phyloP scores from a whole-genome alignment of 2,888 invertebrate species.

The Melieria picta region DNA sequence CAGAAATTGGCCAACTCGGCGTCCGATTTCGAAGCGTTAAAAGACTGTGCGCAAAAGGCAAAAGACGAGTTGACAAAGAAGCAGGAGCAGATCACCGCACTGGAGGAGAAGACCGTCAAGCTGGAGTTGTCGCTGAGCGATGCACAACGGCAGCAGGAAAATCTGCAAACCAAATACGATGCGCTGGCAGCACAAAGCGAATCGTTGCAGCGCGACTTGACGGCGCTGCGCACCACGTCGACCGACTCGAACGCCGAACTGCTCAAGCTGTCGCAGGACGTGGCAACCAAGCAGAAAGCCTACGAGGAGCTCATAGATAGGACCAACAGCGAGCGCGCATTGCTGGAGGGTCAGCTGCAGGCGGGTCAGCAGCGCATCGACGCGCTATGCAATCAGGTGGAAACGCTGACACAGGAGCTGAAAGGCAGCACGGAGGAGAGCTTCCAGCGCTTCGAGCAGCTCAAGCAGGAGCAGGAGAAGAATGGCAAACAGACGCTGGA shows the following conservation, averaged over 20 bases:
- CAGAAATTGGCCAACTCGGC: slow-evolving; percentile 54
- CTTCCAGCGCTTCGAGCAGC: slow-evolving; percentile 44
- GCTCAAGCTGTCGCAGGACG: slow-evolving; percentile 69
- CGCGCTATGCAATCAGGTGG: slow-evolving; percentile 51
- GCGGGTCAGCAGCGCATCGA: slow-evolving; percentile 52
- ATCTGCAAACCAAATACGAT: slow-evolving; percentile 70
- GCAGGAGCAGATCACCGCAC: slow-evolving; percentile 44
- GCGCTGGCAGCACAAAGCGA: slow-evolving; percentile 71
- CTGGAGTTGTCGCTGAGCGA: slow-evolving; percentile 71
- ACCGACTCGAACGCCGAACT: slow-evolving; percentile 72
- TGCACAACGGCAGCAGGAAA: slow-evolving; percentile 69
- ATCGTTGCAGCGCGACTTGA: slow-evolving; percentile 71
- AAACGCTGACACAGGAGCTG: slow-evolving; percentile 52
- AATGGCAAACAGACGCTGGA: slow-evolving; percentile 50
- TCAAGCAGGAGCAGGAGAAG: slow-evolving; percentile 51
- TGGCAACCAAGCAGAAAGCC: slow-evolving; percentile 71
- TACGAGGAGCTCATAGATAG: slow-evolving; percentile 69
- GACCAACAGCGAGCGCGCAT: slow-evolving; percentile 57
- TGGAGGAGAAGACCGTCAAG: slow-evolving; percentile 64
- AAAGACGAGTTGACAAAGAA: slow-evolving; percentile 65
- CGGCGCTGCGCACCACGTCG: slow-evolving; percentile 70
- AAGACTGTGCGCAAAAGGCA: slow-evolving; percentile 54
- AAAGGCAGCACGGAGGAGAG: slow-evolving; percentile 49
- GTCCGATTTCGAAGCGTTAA: slow-evolving; percentile 52
- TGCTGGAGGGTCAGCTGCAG: slow-evolving; percentile 51